phyloP scores from a whole-genome alignment of 2,797 vertebrate species.

The Enteromius trimaculatus region DNA sequence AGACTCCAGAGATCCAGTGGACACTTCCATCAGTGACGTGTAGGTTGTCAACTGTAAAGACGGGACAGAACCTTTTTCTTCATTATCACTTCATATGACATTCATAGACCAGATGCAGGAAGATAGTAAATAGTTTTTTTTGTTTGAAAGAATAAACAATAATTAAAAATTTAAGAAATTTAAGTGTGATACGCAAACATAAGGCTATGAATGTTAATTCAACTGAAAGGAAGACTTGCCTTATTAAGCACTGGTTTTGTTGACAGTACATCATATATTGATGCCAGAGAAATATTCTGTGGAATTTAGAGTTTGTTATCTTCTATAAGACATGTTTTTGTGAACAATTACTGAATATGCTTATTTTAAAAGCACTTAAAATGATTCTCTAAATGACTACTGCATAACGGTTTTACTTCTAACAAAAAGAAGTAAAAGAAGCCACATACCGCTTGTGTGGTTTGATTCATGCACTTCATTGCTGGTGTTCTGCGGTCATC shows the following conservation, averaged over 20 bases:
- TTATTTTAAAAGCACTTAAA: background rate
- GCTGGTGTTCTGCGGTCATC: constrained; percentile 90
- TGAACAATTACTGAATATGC: background rate
- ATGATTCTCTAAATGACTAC: background rate
- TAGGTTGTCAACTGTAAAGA: constrained; percentile 88
- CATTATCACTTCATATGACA: background rate
- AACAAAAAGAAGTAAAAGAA: background rate
- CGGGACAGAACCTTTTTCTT: background rate
- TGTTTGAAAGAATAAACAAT: background rate
- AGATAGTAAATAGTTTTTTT: background rate
- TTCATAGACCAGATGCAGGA: background rate
- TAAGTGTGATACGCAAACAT: background rate
- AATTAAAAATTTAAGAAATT: too few species aligned
- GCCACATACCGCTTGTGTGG: constrained; percentile 81
- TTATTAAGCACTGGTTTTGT: constrained; percentile 97
- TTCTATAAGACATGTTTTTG: background rate
- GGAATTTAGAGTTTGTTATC: background rate
- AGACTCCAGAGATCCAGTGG: constrained; percentile 82
- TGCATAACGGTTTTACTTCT: background rate
- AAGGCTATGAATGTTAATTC: background rate
- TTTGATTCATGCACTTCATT: constrained; percentile 90
- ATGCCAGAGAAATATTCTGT: constrained; percentile 84
- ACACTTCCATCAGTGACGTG: constrained; percentile 90
- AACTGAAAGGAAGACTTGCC: constrained; percentile 74
- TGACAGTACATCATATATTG: constrained; percentile 91